A percentile compares a stretch with the other conserved stretches of the same genome.
These are phyloP conservation scores for Colostygia pectinataria DNA, from an alignment of 2,888 invertebrate genomes.

Conservation along the genomic window DNA sequence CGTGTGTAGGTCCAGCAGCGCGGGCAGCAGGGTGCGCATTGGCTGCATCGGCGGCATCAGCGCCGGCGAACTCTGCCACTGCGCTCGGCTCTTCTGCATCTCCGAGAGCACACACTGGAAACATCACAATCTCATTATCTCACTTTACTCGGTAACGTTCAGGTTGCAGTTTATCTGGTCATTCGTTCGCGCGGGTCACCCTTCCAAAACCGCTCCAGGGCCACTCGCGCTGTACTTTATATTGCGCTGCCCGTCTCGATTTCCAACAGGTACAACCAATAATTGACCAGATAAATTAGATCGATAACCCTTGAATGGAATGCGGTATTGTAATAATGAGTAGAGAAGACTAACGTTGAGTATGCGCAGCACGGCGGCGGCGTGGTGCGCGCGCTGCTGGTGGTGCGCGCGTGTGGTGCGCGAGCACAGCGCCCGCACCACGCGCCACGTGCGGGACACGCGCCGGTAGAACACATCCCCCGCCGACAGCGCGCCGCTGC, in stretches of 20 bases:
- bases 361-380: conserved; percentile 28
- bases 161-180: no score
- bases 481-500: conserved; percentile 58
- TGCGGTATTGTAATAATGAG: no score
- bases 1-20: conserved; percentile 47
- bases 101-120: conserved; percentile 40
- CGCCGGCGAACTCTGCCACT: conserved; percentile 62
- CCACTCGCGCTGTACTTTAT: no score
- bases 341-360: no score
- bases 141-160: no score
- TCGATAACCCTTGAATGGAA: no score
- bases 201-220: no score
- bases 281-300: no score
- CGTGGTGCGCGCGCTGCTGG: conserved; percentile 41
- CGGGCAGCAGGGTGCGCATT: conserved; percentile 48
- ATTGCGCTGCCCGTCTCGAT: no score
- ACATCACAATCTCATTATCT: no score
- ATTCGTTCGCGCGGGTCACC: no score
- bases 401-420: conserved; percentile 33
- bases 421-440: conserved; percentile 50
- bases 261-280: no score
- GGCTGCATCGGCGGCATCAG: conserved; percentile 35
- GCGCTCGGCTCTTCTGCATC: conserved; percentile 85
- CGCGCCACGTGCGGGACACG: conserved; percentile 51
- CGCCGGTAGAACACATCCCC: conserved; percentile 68